These are phyloP conservation scores for Muscicapa striata DNA, from an alignment of 2,797 vertebrate genomes.

Conservation along the genomic window DNA sequence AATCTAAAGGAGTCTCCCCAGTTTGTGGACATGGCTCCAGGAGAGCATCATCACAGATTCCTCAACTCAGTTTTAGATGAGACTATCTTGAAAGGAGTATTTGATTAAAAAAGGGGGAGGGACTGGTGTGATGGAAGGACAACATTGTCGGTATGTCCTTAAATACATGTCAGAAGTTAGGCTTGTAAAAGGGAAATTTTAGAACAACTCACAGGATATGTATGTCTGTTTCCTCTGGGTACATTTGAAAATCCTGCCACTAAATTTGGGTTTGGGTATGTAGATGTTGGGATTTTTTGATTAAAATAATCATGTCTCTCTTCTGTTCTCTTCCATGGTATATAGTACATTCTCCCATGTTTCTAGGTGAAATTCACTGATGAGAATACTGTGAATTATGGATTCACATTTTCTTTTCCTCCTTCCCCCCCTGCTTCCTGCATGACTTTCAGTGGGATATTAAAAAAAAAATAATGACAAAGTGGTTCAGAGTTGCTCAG, in stretches of 20 bases:
- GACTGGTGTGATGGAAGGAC: neutral
- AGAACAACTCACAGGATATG: neutral
- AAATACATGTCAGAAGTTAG: neutral
- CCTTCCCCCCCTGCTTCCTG: neutral
- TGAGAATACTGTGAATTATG: slow-evolving; percentile 13
- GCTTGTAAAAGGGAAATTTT: slow-evolving; percentile 11
- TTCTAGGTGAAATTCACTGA: neutral
- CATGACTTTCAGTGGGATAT: neutral
- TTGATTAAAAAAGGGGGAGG: neutral
- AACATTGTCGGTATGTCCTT: neutral
- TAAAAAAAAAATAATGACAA: neutral
- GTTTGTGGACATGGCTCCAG: slow-evolving; percentile 44
- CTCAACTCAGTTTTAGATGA: slow-evolving; percentile 24
- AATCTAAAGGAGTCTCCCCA: slow-evolving; percentile 53
- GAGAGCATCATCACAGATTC: slow-evolving; percentile 60
- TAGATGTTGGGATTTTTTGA: neutral
- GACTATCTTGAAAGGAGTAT: neutral
- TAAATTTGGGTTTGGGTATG: neutral
- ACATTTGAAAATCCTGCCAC: slow-evolving; percentile 27
- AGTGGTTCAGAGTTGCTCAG: neutral
- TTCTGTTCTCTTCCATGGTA: neutral
- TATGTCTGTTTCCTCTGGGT: neutral
- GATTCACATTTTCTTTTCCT: neutral
- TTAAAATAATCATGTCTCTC: neutral
- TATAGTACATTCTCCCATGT: neutral